Conservation (phyloP, 2,113 vertebrate genomes). For the Scytalopus superciliaris region DNA sequence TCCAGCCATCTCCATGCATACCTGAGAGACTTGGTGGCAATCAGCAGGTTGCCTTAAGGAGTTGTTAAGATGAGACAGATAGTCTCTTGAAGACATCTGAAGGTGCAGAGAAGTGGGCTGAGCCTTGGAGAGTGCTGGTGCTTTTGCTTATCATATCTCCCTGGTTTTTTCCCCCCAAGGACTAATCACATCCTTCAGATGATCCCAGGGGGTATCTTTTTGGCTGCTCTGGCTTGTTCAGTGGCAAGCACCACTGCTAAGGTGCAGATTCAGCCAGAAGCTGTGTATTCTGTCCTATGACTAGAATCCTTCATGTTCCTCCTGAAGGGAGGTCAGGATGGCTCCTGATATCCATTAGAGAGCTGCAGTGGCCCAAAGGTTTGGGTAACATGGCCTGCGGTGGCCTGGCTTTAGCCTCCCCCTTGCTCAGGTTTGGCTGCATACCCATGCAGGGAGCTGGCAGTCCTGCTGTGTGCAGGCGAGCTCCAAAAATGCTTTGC, state of each 20-base stretch:
- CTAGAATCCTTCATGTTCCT: neutral
- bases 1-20: rapidly evolving
- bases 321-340: neutral
- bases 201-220: neutral
- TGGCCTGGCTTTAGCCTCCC: neutral
- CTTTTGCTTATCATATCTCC: neutral
- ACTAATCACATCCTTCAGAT: neutral
- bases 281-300: neutral
- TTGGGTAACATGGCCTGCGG: neutral
- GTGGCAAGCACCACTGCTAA: rapidly evolving
- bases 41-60: neutral
- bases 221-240: rapidly evolving
- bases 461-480: neutral
- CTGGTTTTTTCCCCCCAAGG: neutral
- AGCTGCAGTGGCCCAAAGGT: neutral
- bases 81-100: rapidly evolving
- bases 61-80: neutral
- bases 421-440: neutral
- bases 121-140: neutral
- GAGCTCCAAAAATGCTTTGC: rapidly evolving
- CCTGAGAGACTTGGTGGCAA: neutral
- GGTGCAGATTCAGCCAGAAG: neutral
- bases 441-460: neutral
- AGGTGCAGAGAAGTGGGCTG: neutral
- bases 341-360: neutral